Base-by-base conservation (phyloP, 1,140 invertebrate species). In the Teleogryllus occipitalis region DNA sequence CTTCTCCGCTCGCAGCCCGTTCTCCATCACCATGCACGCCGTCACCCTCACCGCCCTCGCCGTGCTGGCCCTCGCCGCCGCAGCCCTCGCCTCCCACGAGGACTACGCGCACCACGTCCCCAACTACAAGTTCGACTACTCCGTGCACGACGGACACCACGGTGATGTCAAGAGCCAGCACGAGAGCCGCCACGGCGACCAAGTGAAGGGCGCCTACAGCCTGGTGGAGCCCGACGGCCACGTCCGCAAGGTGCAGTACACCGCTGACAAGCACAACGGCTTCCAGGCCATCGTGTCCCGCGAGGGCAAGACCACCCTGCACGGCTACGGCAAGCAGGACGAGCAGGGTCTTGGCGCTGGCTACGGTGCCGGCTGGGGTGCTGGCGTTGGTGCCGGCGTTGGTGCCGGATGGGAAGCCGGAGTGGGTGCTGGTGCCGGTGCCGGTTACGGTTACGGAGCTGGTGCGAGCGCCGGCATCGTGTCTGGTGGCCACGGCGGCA, bases 241-340 rank as follows among this genome's bases (percentile, higher is more conserved):
- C 47, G 21, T 48, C 7, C 76, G 76, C 21, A 77, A 47, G 0
- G 76, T 77, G 46, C 46, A 77, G n/a, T 77, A 77, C 76, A 77
- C 39, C 46, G 14, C 76, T 54, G 76, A 77, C 76, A 77, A 77
- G n/a, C 76, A 77, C 76, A 77, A 47, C 47, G 76, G 76, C n/a
- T 77, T 77, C 76, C 76, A 77, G 46, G 47, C 76, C 10, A n/a
- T 48, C 14, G 76, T 77, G 46, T 12, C 39, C 39, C 39, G n/a
- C 39, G 39, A 39, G n/a, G 76, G 47, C 18, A 74, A 39, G 72
- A 79, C 84, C 8, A 83, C 82, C 81, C 83, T 83, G 81, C 83
- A 84, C 76, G 81, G 83, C 74, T 84, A 83, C 22, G 84, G 85
- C 49, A 83, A 84, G n/a, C 83, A 18, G n/a, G 74, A 39, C 14